Conservation (phyloP, 1,140 invertebrate genomes). For the Trachymyrmex cornetzi region DNA sequence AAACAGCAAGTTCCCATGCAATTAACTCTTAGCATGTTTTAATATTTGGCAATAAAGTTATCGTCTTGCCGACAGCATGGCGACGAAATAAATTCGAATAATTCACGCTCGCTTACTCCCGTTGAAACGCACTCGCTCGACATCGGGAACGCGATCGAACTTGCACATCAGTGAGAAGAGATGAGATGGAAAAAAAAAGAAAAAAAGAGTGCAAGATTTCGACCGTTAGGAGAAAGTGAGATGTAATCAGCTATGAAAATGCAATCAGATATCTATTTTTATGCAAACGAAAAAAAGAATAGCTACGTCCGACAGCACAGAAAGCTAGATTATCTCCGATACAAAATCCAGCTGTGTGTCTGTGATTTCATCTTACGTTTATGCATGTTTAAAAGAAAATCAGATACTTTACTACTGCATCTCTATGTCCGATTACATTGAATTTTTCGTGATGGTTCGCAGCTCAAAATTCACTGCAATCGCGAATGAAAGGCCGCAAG, state of each 20-base stretch:
- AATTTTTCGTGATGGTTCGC: not conserved
- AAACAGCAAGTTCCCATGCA: not conserved
- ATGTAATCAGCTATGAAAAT: conserved; percentile 7
- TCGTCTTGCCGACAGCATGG: not conserved
- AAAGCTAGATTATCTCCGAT: conserved; percentile 2
- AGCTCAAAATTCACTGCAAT: conserved; percentile 2
- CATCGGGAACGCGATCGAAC: conserved; percentile 46
- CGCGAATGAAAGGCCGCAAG: conserved; percentile 32
- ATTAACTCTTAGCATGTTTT: conserved; percentile 8
- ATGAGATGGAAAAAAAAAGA: not conserved
- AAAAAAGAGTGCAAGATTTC: not conserved
- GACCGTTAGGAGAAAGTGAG: not conserved
- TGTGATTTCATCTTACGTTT: not conserved
- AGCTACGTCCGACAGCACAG: not conserved
- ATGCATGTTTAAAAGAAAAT: not conserved
- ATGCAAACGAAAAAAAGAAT: not conserved
- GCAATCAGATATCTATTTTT: conserved; percentile 33
- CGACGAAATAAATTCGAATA: conserved; percentile 52
- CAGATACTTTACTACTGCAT: not conserved
- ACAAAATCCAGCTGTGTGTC: not conserved
- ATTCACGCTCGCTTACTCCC: conserved; percentile 48
- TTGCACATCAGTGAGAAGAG: conserved; percentile 28
- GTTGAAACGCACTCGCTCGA: conserved; percentile 46
- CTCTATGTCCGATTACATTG: not conserved
- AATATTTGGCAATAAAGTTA: conserved; percentile 54